Base-by-base conservation (phyloP, 2,888 invertebrate species). In the Polyommatus icarus region DNA sequence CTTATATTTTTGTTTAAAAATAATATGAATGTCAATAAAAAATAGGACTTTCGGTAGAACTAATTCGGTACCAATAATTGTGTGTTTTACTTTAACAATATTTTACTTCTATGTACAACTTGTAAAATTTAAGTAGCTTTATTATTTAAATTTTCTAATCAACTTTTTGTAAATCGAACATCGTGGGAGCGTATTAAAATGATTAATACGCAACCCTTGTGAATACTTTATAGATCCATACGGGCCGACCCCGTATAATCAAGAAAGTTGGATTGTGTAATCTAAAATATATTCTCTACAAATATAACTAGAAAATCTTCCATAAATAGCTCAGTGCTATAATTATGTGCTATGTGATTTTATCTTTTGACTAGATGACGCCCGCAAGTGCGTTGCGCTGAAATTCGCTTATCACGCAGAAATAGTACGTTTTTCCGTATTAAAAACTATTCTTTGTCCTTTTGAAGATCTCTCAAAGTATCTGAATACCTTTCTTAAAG, bases 191-290 rank as follows among this genome's bases (percentile, higher is more conserved):
- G 18, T 18, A 67, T 67, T 67, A 67, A 67, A 67, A 29, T 67
- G 67, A 67, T 29, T 29, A 29, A 67, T 67, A 67, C 67, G 67
- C 67, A 29, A 67, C 29, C 67, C 67, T 67, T 67, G 29, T 67
- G 67, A 67, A 67, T 67, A 61, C 24, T 20, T 32, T 67, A 67
- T 18, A 7, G 67, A 18, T 67, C 67, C 29, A 15, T 29, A 6
- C 61, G 61, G 61, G 1, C 61, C 10, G 61, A 61, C 61, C 24
- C 12, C 4, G 10, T 61, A 61, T 61, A 61, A 61, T 24, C 24
- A 61, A 61, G 24, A 8, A 8, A 61, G 10, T 24, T 10, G 24
- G 20, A 61, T 61, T 61, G 24, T 61, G 29, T 61, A 12, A 24
- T 61, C 1, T 61, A 61, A 61, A 61, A 8, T 61, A 20, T 24